phyloP scores from a whole-genome alignment of 2,797 vertebrate species.

The Alauda arvensis region DNA sequence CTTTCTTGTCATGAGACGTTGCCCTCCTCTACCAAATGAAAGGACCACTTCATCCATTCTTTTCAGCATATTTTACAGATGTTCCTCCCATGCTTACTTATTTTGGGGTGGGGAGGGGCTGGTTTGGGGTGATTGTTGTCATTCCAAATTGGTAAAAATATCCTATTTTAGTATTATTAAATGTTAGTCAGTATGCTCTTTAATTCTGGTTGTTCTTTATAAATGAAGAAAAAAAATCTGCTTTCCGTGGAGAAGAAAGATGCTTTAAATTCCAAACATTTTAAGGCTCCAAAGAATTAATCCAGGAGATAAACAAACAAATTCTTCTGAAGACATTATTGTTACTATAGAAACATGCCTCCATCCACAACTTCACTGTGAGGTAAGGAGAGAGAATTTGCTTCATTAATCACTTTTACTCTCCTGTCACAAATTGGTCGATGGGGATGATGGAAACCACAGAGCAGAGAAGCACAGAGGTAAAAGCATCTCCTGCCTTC shows the following conservation, averaged over 20 bases:
- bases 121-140: not conserved
- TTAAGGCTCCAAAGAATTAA: not conserved
- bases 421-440: not conserved
- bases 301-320: not conserved
- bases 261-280: not conserved
- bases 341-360: slow-evolving; percentile 30
- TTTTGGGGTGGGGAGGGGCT: not conserved
- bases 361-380: not conserved
- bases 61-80: not conserved
- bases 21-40: not conserved
- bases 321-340: not conserved
- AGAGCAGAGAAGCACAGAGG: not conserved
- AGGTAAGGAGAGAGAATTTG: not conserved
- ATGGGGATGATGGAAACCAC: not conserved
- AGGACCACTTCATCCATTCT: not conserved
- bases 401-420: not conserved
- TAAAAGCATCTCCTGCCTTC: not conserved
- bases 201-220: not conserved
- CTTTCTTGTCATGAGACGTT: not conserved
- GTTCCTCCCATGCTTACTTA: not conserved
- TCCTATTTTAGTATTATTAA: not conserved
- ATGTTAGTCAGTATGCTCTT: not conserved
- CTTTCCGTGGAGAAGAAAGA: not conserved
- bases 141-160: not conserved
- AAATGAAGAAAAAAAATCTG: not conserved